phyloP scores from a whole-genome alignment of 2,113 vertebrate genomes.

The Phalacrocorax brasilianus region DNA sequence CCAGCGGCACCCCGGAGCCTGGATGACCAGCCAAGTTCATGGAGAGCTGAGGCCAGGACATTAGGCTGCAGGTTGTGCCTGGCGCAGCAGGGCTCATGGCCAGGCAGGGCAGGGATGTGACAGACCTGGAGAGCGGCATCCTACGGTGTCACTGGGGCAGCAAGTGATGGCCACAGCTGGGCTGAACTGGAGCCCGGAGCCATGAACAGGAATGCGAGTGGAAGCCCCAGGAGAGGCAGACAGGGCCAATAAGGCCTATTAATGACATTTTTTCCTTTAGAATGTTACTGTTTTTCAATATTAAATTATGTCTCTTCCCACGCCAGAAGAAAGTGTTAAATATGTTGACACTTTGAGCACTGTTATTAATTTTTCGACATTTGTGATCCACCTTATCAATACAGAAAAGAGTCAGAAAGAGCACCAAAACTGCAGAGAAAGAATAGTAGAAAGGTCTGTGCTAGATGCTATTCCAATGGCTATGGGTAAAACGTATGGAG shows the following conservation, averaged over 20 bases:
- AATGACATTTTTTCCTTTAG: not conserved
- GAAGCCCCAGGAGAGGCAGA: not conserved
- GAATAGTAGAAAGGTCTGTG: not conserved
- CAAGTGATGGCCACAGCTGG: not conserved
- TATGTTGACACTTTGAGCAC: not conserved
- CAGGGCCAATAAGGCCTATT: not conserved
- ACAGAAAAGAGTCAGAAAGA: not conserved
- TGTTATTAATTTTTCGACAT: not conserved
- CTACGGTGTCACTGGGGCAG: fast-evolving
- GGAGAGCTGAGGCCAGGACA: not conserved
- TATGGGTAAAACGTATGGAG: not conserved
- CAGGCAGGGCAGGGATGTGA: not conserved
- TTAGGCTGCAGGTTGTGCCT: not conserved
- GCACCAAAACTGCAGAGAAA: not conserved
- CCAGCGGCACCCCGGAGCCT: not conserved
- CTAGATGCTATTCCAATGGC: not conserved
- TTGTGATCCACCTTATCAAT: not conserved
- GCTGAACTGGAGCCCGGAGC: not conserved
- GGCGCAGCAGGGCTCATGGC: fast-evolving
- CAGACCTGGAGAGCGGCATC: not conserved
- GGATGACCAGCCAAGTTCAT: not conserved
- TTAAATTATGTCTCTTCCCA: not conserved
- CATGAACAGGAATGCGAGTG: not conserved
- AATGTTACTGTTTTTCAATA: not conserved
- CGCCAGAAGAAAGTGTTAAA: not conserved